These are phyloP conservation scores for Bedellia somnulentella DNA, from an alignment of 2,888 invertebrate genomes.

Conservation along the genomic window DNA sequence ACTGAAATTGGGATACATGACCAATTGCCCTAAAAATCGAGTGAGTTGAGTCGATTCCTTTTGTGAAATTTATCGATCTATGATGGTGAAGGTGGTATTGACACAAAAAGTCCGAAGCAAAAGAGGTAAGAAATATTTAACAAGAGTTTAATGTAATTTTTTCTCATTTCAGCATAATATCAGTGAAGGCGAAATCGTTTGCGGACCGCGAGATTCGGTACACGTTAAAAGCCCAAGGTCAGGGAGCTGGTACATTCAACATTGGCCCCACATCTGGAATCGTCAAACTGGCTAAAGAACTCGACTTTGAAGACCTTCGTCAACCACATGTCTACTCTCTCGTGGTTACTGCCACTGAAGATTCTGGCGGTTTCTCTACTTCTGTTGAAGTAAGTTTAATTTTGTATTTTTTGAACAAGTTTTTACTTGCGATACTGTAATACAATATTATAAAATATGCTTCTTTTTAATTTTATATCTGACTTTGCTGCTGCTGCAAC, in stretches of 20 bases:
- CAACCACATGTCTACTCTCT: constrained; percentile 93
- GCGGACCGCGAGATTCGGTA: constrained; percentile 96
- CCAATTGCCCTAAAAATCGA: no score
- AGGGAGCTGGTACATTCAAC: constrained; percentile 93
- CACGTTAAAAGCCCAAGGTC: constrained; percentile 90
- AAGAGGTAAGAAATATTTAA: no score
- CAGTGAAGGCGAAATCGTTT: constrained; percentile 96
- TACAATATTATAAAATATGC: no score
- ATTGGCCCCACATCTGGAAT: constrained; percentile 93
- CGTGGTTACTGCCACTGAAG: constrained; percentile 93
- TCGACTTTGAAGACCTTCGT: constrained; percentile 95
- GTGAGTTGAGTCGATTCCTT: no score
- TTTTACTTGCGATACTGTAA: no score
- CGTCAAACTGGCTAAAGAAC: constrained; percentile 91
- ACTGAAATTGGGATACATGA: no score
- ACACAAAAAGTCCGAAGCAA: no score
- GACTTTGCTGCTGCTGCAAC: no score
- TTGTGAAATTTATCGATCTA: no score
- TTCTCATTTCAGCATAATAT: constrained; percentile 78
- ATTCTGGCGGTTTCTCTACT: constrained; percentile 95
- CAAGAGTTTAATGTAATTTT: no score
- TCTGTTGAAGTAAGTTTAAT: constrained; percentile 76
- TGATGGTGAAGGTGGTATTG: no score
- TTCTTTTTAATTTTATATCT: no score
- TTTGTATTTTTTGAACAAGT: background rate